A percentile compares a stretch with the other conserved stretches of the same genome.
Conservation (phyloP, 1,140 invertebrate genomes). For the Harlomillsia oculata region DNA sequence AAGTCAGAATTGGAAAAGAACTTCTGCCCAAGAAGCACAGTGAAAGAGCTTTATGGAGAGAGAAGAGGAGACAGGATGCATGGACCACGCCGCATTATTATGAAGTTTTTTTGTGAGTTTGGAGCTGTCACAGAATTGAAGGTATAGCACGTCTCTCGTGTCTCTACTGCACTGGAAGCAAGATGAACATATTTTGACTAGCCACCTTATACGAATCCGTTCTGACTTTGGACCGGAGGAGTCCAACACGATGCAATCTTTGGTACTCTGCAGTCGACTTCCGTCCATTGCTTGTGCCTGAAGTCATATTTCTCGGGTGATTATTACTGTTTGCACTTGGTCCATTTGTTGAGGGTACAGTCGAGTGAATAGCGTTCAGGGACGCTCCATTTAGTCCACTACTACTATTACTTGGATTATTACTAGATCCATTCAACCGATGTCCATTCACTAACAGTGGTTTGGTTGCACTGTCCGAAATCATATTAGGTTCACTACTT, state of each 20-base stretch:
- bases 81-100: no score
- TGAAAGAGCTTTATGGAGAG: no score
- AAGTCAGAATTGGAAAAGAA: no score
- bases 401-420: no score
- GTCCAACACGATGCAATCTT: constrained; percentile 14
- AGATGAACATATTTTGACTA: no score
- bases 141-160: no score
- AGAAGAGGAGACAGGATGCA: no score
- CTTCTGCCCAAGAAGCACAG: no score
- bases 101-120: no score
- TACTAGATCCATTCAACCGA: constrained; percentile 10
- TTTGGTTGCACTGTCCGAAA: not conserved
- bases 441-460: constrained; percentile 11
- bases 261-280: constrained; percentile 6
- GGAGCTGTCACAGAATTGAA: no score
- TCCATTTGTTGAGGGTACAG: not conserved
- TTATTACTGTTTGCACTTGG: constrained; percentile 2
- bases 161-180: no score
- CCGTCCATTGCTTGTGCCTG: constrained; percentile 9
- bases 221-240: constrained; percentile 5
- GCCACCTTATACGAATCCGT: constrained; percentile 17
- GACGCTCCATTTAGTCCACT: constrained; percentile 16
- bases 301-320: not conserved
- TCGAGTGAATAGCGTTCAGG: constrained; percentile 13
- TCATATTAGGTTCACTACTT: not conserved